Base-by-base conservation (phyloP, 2,113 vertebrate genomes). In the Ceratotherium simum region DNA sequence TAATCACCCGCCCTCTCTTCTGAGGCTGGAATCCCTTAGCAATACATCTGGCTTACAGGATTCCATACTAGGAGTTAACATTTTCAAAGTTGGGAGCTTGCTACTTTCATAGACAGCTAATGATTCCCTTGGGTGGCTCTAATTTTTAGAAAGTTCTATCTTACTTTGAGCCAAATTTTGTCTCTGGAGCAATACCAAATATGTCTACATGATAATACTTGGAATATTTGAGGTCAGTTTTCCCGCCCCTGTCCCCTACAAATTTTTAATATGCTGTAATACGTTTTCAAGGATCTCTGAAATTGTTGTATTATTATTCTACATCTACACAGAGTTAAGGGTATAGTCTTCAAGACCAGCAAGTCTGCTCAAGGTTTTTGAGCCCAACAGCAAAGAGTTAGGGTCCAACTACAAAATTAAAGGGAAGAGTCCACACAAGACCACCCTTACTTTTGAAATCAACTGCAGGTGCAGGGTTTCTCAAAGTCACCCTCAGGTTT, bases 111-210 rank as follows among this genome's bases (percentile, higher is more conserved):
- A 54, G 36, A 23, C 14, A 73, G 3, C 31, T 82, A 39, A n/a
- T 84, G 33, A 65, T 10, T 17, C 60, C 23, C 96, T 88, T 42
- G 27, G 10, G 7, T 67, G 83, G 31, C 5, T 54, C 7, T 80
- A 93, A 70, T 56, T 84, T 95, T 93, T 76, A 80, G 69, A 5
- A 83, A 69, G 14, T 20, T 75, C 18, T 84, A 92, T 95, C 64
- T 58, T 42, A 80, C 31, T 20, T 12, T 70, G 51, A 95, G 8
- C 7, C 60, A 69, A 62, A 58, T 83, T 73, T 84, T 80, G 48
- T 82, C n/a, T 60, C 46, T 70, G 51, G 27, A 81, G 18, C 12
- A 97, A 58, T 75, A 48, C 11, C 48, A 64, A 89, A 79, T 75
- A 84, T 81, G 7, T 58, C 65, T 65, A 46, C 20, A 29, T 27